A percentile compares a stretch with the other conserved stretches of the same genome.
These are phyloP conservation scores for Cacoxenus indagator DNA, from an alignment of 2,888 invertebrate species.

Conservation along the genomic window DNA sequence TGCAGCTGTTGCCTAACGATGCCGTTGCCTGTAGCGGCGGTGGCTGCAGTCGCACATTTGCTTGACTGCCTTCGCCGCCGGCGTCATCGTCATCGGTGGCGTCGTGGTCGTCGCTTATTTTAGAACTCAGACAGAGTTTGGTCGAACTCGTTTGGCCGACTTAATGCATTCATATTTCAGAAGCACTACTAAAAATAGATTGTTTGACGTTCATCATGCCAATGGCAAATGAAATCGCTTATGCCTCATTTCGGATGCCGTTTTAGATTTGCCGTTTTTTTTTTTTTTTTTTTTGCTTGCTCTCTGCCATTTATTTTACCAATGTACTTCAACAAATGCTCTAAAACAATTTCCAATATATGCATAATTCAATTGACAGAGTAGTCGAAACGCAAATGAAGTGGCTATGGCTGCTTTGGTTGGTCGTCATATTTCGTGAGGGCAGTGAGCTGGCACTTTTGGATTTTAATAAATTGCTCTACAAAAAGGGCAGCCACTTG, in stretches of 20 bases:
- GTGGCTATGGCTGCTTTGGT: neutral
- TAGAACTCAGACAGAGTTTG: neutral
- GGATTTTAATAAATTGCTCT: neutral
- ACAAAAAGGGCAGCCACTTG: neutral
- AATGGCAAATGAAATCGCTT: conserved; percentile 12
- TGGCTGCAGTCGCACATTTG: neutral
- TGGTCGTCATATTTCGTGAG: neutral
- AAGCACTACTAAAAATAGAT: conserved; percentile 7
- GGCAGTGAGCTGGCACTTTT: neutral
- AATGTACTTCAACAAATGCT: neutral
- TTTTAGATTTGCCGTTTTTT: neutral
- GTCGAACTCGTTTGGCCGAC: conserved; percentile 1
- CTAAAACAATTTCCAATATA: neutral
- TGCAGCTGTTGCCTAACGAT: conserved; percentile 14
- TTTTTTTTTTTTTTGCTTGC: neutral
- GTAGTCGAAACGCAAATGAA: neutral
- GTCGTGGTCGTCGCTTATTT: neutral
- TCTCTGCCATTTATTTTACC: neutral
- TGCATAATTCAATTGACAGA: neutral
- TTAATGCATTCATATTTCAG: conserved; percentile 20
- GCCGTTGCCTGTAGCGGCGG: neutral
- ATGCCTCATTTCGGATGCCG: conserved; percentile 15
- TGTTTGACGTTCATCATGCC: neutral
- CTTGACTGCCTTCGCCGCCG: neutral
- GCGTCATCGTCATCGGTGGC: neutral